These are phyloP conservation scores for Macropis europaea DNA, from an alignment of 2,888 invertebrate genomes.

Conservation along the genomic window DNA sequence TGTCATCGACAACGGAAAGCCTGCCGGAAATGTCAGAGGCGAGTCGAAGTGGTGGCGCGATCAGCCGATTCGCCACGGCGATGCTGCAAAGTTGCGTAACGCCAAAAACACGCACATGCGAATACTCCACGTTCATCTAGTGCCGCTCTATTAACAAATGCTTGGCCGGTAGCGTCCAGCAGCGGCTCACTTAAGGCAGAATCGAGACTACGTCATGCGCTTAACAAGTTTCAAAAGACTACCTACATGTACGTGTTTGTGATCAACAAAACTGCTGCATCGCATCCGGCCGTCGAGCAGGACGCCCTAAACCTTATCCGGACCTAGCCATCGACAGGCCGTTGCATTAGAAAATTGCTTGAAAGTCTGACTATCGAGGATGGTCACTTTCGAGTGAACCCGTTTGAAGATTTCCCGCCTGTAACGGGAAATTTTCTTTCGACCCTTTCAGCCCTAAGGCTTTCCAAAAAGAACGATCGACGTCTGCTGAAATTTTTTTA, in stretches of 20 bases:
- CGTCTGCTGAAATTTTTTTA: too few species aligned
- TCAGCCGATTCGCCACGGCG: background rate
- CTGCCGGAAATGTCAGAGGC: too few species aligned
- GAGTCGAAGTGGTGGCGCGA: too few species aligned
- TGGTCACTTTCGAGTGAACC: too few species aligned
- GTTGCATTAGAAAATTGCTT: too few species aligned
- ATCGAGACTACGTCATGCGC: slow-evolving; percentile 13
- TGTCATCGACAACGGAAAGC: too few species aligned
- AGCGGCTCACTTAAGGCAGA: slow-evolving; percentile 11
- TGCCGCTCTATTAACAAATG: slow-evolving; percentile 19
- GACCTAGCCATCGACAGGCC: too few species aligned
- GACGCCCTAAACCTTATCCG: background rate
- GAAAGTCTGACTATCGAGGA: too few species aligned
- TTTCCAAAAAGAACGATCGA: too few species aligned
- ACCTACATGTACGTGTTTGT: background rate
- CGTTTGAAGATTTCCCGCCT: too few species aligned
- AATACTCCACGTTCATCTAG: background rate
- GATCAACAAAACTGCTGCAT: slow-evolving; percentile 3
- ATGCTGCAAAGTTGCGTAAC: slow-evolving; percentile 15
- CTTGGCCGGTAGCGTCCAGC: background rate
- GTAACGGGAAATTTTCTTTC: too few species aligned
- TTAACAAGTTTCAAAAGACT: slow-evolving; percentile 22
- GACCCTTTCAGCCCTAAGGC: too few species aligned
- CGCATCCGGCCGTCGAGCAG: background rate
- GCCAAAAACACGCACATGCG: slow-evolving; percentile 1